Percentiles rank a stretch among this genome's conserved stretches.
These are phyloP conservation scores for Diplazon laetatorius DNA, from an alignment of 2,888 invertebrate species.

Conservation along the genomic window DNA sequence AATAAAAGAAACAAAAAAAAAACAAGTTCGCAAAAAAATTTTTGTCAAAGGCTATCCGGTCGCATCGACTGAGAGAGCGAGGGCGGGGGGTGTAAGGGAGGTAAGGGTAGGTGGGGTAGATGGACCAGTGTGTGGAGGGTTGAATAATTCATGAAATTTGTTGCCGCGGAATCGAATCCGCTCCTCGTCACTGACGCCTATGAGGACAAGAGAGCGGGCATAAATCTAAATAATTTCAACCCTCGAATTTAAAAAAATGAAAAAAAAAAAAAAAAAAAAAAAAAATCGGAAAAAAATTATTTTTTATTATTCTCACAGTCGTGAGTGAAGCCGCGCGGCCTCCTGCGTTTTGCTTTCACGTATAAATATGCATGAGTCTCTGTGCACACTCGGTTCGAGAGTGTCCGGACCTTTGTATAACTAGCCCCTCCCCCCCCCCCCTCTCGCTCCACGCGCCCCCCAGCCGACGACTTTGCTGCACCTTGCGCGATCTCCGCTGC, in stretches of 20 bases:
- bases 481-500: slow-evolving; percentile 34
- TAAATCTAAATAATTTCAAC: slow-evolving; percentile 81
- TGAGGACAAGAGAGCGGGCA: slow-evolving; percentile 78
- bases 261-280: too few species aligned
- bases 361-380: slow-evolving; percentile 46
- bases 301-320: slow-evolving; percentile 76
- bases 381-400: slow-evolving; percentile 66
- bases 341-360: slow-evolving; percentile 5
- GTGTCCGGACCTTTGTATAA: slow-evolving; percentile 72
- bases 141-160: slow-evolving; percentile 82
- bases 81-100: not conserved
- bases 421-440: slow-evolving; percentile 47
- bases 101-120: too few species aligned
- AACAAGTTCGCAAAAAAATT: too few species aligned
- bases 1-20: too few species aligned
- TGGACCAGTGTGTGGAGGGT: slow-evolving; percentile 68
- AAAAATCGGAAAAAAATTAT: too few species aligned
- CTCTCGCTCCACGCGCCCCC: slow-evolving; percentile 13
- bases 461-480: slow-evolving; percentile 41
- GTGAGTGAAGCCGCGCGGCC: slow-evolving; percentile 1
- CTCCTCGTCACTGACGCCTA: slow-evolving; percentile 75
- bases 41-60: slow-evolving; percentile 73
- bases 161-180: slow-evolving; percentile 77
- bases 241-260: slow-evolving; percentile 76
- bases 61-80: slow-evolving; percentile 66